Base-by-base conservation (phyloP, 2,797 vertebrate genomes). In the Cryptoprocta ferox region DNA sequence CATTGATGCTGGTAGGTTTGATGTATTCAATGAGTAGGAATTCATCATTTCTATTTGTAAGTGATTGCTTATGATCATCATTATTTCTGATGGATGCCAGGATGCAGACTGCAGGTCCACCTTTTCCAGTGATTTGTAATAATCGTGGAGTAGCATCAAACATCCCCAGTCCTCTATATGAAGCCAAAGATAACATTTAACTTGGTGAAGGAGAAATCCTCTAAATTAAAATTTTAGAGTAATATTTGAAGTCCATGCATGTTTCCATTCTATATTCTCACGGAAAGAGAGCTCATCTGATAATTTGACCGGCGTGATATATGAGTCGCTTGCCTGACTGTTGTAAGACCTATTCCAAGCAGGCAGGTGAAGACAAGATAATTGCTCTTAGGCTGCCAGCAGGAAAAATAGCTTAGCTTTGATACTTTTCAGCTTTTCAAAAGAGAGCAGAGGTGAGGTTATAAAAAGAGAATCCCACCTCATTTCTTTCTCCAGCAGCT, bases 381-480 rank as follows among this genome's bases (percentile, higher is more conserved):
- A 97, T 98, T 97, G 78, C 85, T 96, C 66, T 79, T 89, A 89
- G 94, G 90, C 39, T 73, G n/a, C 92, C 81, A 59, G 81, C 93
- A 86, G 89, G 90, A 96, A 95, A 98, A 97, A 97, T 39, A 95
- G 70, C 94, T 97, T 97, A 95, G 81, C 93, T 97, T 97, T 90
- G 87, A 95, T 96, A 91, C 85, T 94, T 96, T 92, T 92, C 94
- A 97, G 73, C 81, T 94, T 94, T 95, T 97, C 86, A 88, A 95
- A 97, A 94, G 73, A 73, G 73, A 88, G 66, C 96, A 95, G 91
- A 97, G 61, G 76, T 97, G 83, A 97, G 32, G 71, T 75, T 97
- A 93, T 92, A 89, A 89, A 92, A 95, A 79, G 32, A 97, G 80
- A 96, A 90, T 96, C 39, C 65, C 11, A 32, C 90, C 83, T 88